Conservation (phyloP, 2,797 vertebrate genomes). For the Zalophus californianus region DNA sequence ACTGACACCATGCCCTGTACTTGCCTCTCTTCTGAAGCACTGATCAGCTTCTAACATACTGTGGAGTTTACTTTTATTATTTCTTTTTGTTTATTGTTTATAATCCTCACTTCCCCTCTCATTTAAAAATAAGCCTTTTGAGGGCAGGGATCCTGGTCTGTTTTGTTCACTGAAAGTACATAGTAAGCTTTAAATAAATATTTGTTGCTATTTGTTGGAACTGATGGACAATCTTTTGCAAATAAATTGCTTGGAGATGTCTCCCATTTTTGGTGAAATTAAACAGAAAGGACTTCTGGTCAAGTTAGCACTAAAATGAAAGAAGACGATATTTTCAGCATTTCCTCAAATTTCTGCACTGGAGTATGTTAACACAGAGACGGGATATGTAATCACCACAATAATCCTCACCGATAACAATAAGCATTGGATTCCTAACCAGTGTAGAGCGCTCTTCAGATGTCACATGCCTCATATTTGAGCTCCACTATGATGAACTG, state of each 20-base stretch:
- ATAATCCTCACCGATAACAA: fast-evolving
- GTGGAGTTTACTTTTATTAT: neutral
- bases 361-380: neutral
- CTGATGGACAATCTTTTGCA: neutral
- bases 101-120: neutral
- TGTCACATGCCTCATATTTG: fast-evolving
- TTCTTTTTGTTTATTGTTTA: neutral
- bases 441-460: neutral
- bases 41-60: neutral
- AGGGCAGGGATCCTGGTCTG: neutral
- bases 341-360: neutral
- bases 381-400: too few species aligned
- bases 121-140: neutral
- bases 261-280: neutral
- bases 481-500: neutral
- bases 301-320: neutral
- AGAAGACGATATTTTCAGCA: neutral
- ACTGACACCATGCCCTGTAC: neutral
- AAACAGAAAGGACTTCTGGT: neutral
- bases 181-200: neutral
- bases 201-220: neutral
- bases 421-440: neutral
- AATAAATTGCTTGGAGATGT: neutral
- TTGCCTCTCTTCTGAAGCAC: neutral
- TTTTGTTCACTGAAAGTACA: neutral